These are phyloP conservation scores for Ommatoiulus sabulosus DNA, from an alignment of 2,888 invertebrate genomes.

Conservation along the genomic window DNA sequence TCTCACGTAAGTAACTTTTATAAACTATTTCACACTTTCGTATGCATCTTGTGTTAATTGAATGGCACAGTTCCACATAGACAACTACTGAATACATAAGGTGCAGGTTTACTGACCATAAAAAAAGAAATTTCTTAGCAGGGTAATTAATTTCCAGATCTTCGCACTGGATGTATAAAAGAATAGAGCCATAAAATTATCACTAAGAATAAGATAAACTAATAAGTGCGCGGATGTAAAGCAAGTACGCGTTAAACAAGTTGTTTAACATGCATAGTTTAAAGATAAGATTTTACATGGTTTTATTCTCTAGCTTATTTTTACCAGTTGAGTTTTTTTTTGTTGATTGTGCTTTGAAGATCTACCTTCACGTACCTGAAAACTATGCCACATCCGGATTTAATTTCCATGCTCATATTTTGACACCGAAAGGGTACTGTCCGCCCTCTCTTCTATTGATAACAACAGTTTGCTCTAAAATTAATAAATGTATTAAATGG, in stretches of 20 bases:
- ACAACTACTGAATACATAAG: neutral
- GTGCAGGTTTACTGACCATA: neutral
- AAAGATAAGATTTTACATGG: neutral
- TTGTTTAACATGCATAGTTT: neutral
- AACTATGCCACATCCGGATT: conserved; percentile 14
- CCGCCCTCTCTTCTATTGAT: neutral
- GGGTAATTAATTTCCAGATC: conserved; percentile 1
- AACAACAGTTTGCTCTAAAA: neutral
- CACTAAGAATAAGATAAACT: neutral
- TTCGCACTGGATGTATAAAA: neutral
- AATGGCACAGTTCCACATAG: neutral
- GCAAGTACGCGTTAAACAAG: neutral
- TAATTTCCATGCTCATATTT: neutral
- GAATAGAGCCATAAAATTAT: neutral
- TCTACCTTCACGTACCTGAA: neutral
- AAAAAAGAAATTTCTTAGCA: neutral
- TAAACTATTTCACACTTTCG: conserved; percentile 16
- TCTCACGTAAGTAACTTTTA: neutral
- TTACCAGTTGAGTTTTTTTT: neutral
- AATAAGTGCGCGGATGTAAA: neutral
- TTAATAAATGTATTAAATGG: conserved; percentile 22
- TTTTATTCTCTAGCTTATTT: neutral
- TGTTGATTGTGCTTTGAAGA: neutral
- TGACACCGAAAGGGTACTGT: neutral
- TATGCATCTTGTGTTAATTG: neutral